Percentiles rank a stretch among this genome's conserved stretches.
phyloP scores from a whole-genome alignment of 2,113 vertebrate genomes.

The Miniopterus natalensis region DNA sequence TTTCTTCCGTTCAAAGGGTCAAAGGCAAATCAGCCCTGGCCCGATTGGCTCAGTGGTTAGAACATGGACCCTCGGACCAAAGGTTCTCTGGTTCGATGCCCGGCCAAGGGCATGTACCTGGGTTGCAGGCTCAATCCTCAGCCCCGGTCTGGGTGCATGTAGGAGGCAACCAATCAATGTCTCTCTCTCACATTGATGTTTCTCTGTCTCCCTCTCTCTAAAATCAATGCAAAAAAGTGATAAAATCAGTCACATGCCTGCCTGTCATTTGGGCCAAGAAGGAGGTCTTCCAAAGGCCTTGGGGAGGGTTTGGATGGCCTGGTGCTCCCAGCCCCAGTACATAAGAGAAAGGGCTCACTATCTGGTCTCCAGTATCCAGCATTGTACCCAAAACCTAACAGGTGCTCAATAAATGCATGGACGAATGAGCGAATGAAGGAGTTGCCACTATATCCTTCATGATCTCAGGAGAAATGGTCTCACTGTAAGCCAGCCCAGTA shows the following conservation, averaged over 20 bases:
- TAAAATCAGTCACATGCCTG: neutral
- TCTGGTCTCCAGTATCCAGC: neutral
- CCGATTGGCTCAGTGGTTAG: too few relatives aligned
- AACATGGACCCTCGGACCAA: too few relatives aligned
- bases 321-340: neutral
- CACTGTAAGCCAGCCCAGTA: neutral
- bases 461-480: neutral
- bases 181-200: too few relatives aligned
- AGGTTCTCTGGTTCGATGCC: too few relatives aligned
- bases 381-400: neutral
- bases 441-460: neutral
- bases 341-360: neutral
- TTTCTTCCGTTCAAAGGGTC: slow-evolving; percentile 64
- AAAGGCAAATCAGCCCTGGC: slow-evolving; percentile 44
- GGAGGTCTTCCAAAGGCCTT: slow-evolving; percentile 15
- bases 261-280: neutral
- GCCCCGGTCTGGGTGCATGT: too few relatives aligned
- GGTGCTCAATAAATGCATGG: neutral
- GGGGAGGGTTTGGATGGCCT: neutral
- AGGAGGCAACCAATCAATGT: too few relatives aligned
- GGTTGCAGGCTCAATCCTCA: too few relatives aligned
- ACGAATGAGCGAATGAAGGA: neutral
- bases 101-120: too few relatives aligned
- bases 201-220: too few relatives aligned
- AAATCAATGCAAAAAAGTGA: too few relatives aligned